Evolutionary conservation across 2,113 vertebrate species (phyloP).

Genomic region (pig (Sus scrofa)): T2T-Sscrofa CM000818.6:41196001-41196500

Average conservation of each 20-base stretch:
- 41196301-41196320: neutral
- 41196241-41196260: neutral
- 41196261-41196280: neutral
- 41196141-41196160: neutral
- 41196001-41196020: neutral
- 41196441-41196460: too few relatives aligned
- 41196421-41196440: neutral
- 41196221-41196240: neutral
- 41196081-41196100: neutral
- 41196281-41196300: neutral
- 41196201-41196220: neutral
- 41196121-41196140: neutral
- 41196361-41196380: neutral
- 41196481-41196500: slow-evolving; percentile 61
- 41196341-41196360: neutral
- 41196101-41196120: neutral
- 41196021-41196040: neutral
- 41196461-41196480: neutral
- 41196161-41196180: neutral
- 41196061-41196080: neutral
- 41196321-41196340: neutral
- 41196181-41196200: neutral
- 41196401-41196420: neutral
- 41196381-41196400: neutral
- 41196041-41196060: neutral